Evolutionary conservation across 2,113 vertebrate genomes (phyloP).

Genomic region (Chaetura pelagica): DNA sequence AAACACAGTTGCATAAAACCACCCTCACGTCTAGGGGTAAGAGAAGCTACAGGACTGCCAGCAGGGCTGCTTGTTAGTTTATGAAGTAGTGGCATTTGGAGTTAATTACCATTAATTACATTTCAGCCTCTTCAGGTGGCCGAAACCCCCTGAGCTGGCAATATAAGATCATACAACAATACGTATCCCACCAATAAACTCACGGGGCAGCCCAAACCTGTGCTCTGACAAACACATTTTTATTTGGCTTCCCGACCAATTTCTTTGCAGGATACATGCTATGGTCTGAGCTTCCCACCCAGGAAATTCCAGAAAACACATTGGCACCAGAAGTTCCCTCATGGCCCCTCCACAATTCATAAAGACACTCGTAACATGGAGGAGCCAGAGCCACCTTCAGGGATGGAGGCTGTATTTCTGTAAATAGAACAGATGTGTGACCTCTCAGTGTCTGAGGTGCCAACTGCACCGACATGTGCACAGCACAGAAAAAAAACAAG

Average conservation of each 20-base stretch:
- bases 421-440: neutral
- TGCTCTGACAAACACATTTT: neutral
- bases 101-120: neutral
- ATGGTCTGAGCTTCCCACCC: neutral
- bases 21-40: neutral
- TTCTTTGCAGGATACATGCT: neutral
- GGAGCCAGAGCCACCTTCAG: neutral
- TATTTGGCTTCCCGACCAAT: neutral
- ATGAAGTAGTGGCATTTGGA: neutral
- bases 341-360: neutral
- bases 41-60: neutral
- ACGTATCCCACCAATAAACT: neutral
- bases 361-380: neutral
- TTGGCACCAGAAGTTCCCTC: neutral
- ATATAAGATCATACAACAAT: neutral
- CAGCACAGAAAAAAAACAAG: neutral
- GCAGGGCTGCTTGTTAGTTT: neutral
- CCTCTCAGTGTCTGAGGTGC: accelerated
- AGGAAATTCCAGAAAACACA: neutral
- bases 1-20: neutral
- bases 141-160: neutral
- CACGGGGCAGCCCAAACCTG: neutral
- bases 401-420: neutral
- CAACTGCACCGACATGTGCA: neutral
- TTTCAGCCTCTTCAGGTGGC: neutral